phyloP scores from a whole-genome alignment of 2,888 invertebrate species.

The Ernsta delagoae region DNA sequence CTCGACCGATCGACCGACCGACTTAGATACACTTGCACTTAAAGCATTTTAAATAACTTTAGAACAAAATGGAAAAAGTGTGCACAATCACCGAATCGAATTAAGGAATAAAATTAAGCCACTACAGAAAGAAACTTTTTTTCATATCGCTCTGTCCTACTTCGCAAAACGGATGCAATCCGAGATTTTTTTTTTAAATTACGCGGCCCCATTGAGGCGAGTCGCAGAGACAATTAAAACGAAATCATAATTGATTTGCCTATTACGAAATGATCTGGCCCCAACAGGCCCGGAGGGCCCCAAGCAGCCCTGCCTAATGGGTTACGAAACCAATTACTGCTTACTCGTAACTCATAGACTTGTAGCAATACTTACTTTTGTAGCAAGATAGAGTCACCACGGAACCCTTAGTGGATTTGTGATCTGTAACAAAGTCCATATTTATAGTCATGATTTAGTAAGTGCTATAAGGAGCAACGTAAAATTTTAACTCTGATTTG shows the following conservation, averaged over 20 bases:
- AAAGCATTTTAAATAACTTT: no score
- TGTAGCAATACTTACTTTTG: conserved; percentile 81
- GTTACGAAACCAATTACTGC: conserved; percentile 15
- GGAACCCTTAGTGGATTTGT: conserved; percentile 83
- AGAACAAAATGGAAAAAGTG: no score
- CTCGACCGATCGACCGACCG: no score
- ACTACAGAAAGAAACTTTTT: no score
- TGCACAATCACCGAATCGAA: no score
- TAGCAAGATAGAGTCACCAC: conserved; percentile 85
- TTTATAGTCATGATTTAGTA: neutral
- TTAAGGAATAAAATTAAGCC: no score
- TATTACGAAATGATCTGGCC: conserved; percentile 13
- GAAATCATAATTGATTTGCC: conserved; percentile 16
- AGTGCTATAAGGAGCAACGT: no score
- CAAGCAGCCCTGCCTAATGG: conserved; percentile 20
- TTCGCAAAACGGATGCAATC: neutral
- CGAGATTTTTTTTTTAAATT: no score
- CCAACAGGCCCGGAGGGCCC: conserved; percentile 1
- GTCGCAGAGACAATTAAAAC: conserved; percentile 8
- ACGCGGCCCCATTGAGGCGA: neutral
- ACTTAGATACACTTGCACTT: no score
- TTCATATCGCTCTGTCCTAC: neutral
- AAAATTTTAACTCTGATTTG: no score
- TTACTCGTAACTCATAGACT: neutral
- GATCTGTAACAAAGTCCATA: conserved; percentile 84